These are phyloP conservation scores for Caerostris extrusa DNA, from an alignment of 1,140 invertebrate genomes.

Conservation along the genomic window DNA sequence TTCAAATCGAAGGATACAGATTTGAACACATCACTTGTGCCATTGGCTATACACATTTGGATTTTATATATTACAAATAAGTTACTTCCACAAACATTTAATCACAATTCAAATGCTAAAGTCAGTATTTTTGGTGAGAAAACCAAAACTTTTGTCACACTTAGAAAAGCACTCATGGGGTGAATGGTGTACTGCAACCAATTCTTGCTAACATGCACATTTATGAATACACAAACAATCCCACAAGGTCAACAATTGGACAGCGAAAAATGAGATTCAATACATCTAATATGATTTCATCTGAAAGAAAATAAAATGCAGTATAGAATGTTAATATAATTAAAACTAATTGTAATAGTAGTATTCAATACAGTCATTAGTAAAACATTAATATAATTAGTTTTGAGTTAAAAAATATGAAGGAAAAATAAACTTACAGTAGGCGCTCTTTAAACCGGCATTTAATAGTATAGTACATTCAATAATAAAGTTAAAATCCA, in stretches of 20 bases:
- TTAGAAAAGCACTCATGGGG: conserved; percentile 9
- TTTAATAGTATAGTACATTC: too few species aligned
- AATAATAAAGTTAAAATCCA: too few species aligned
- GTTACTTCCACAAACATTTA: conserved; percentile 73
- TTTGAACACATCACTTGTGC: conserved; percentile 54
- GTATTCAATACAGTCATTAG: too few species aligned
- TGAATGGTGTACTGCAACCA: neutral
- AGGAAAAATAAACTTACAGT: too few species aligned
- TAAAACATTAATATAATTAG: too few species aligned
- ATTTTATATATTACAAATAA: conserved; percentile 67
- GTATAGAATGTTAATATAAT: too few species aligned
- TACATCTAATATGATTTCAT: conserved; percentile 41
- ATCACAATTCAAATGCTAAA: conserved; percentile 66
- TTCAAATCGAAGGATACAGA: conserved; percentile 47
- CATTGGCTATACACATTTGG: conserved; percentile 34
- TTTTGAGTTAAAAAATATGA: too few species aligned
- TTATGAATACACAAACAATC: neutral
- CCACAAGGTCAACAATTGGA: conserved; percentile 20
- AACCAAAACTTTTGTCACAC: conserved; percentile 34
- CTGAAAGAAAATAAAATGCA: neutral
- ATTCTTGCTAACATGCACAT: conserved; percentile 48
- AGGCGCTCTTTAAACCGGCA: too few species aligned
- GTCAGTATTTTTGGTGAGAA: conserved; percentile 70
- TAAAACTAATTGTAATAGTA: too few species aligned
- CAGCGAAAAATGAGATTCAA: conserved; percentile 65